These are phyloP conservation scores for Mythimna albipuncta DNA, from an alignment of 2,888 invertebrate species.

Conservation along the genomic window DNA sequence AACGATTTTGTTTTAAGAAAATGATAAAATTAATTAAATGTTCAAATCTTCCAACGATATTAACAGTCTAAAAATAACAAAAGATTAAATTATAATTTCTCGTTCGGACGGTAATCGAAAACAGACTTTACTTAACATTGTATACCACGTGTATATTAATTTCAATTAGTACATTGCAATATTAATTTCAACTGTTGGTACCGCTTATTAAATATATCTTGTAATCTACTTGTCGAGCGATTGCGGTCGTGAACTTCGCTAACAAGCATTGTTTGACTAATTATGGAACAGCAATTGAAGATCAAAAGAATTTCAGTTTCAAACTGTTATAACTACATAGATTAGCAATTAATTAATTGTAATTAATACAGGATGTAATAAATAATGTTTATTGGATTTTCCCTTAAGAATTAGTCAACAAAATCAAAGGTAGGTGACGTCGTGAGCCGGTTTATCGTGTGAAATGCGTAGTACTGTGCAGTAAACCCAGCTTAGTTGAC, in stretches of 20 bases:
- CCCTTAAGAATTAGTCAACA: conserved; percentile 36
- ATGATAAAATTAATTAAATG: not conserved
- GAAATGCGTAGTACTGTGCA: conserved; percentile 30
- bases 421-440: conserved; percentile 31
- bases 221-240: conserved; percentile 41
- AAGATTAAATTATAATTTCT: not conserved
- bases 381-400: conserved; percentile 44
- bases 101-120: not conserved
- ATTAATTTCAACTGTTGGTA: conserved; percentile 1
- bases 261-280: conserved; percentile 53
- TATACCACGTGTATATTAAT: conserved; percentile 2
- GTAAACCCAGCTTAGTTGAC: conserved; percentile 19
- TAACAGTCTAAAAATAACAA: not conserved
- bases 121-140: conserved; percentile 4
- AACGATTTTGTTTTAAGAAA: not conserved
- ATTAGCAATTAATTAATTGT: conserved; percentile 6
- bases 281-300: conserved; percentile 24
- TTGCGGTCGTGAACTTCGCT: conserved; percentile 59
- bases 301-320: conserved; percentile 17
- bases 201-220: conserved; percentile 6
- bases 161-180: not conserved
- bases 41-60: not conserved
- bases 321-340: not conserved
- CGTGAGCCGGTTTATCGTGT: conserved; percentile 16
- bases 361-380: conserved; percentile 1